Base-by-base conservation (phyloP, 2,113 vertebrate species). In the Neodon shergylaensis region DNA sequence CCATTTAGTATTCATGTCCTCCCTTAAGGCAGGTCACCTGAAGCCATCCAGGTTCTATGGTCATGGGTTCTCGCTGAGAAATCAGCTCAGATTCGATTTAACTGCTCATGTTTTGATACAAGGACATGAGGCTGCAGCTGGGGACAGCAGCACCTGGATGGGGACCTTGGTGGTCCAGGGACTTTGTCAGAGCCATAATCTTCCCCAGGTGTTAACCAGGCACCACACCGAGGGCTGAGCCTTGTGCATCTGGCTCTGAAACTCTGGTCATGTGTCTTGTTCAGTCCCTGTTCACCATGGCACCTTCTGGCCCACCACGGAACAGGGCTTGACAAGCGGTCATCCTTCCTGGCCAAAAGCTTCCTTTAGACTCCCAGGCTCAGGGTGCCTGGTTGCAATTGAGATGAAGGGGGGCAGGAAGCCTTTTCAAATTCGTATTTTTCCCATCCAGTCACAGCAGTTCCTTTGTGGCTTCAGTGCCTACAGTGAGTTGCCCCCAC, bases 401-500 rank as follows among this genome's bases (percentile, higher is more conserved):
- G 33, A 49, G 84, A 68, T 36, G 44, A 49, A 22, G 58, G 52
- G 39, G 11, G 21, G 31, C 36, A 66, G 33, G n/a, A 79, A 88
- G 74, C 7, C 28, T 26, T 13, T 44, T 74, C 42, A 47, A 12
- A 76, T 44, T 16, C 63, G 33, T 36, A 44, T 36, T 90, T n/a
- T 49, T 66, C 19, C 28, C 91, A 85, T 9, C 26, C 0, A 44
- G 81, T 52, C 73, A 93, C 72, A 93, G 61, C 16, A 90, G 90
- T 14, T 31, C 28, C 90, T 95, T 73, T 85, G 81, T 85, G 73
- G 90, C 92, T 39, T 93, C 52, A 31, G 22, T 36, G 26, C 26
- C 44, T 49, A 12, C 39, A n/a, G 21, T 79, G 95, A 97, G 82
- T 89, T 92, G 86, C 77, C 68, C 52, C 58, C 58, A 31, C 6